Percentiles rank a stretch among this genome's conserved stretches.
Conservation (phyloP, 2,888 invertebrate species). For the Apodemia duryi region DNA sequence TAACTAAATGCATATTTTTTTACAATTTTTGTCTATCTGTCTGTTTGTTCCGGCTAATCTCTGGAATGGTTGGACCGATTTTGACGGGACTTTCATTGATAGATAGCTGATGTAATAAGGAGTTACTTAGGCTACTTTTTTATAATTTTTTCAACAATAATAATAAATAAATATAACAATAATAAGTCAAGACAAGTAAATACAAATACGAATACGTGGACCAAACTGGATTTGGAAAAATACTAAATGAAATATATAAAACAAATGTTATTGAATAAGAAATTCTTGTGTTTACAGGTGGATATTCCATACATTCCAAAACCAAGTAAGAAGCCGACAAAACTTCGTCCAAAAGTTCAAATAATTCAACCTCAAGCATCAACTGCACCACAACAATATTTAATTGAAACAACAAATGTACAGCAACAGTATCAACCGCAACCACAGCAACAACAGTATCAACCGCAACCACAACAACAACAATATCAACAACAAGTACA, state of each 20-base stretch:
- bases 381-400: constrained; percentile 67
- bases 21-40: too few species aligned
- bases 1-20: too few species aligned
- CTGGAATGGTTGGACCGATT: too few species aligned
- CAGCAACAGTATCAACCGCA: constrained; percentile 45
- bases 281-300: constrained; percentile 41
- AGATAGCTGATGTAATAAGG: too few species aligned
- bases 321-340: constrained; percentile 62
- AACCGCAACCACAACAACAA: constrained; percentile 43
- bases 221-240: too few species aligned
- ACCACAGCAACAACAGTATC: constrained; percentile 35
- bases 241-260: not conserved
- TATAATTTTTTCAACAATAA: too few species aligned
- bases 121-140: too few species aligned
- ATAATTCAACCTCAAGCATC: constrained; percentile 47
- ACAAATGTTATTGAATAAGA: not conserved
- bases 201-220: too few species aligned
- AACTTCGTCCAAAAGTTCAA: constrained; percentile 58
- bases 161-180: too few species aligned
- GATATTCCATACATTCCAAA: constrained; percentile 62
- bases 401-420: constrained; percentile 72
- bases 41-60: too few species aligned
- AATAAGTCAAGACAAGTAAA: too few species aligned
- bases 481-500: constrained; percentile 38
- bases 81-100: too few species aligned